Base-by-base conservation (phyloP, 2,888 invertebrate species). In the Nipponacmea schrenckii region DNA sequence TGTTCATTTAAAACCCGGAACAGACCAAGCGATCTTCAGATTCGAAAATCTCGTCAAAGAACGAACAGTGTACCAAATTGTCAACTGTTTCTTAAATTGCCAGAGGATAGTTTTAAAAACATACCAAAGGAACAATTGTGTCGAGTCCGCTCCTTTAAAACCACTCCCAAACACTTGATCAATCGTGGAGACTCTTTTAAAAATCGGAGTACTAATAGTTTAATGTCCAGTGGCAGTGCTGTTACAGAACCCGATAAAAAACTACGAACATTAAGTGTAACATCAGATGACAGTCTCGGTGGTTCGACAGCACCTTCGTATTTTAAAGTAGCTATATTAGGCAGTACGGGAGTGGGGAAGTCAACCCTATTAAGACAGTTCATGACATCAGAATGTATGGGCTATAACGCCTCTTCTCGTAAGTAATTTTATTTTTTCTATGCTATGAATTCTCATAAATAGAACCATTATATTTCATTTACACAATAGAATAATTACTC, bases 111-210 rank as follows among this genome's bases (percentile, higher is more conserved):
- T 12, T 66, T 44, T 17, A 46, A 62, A 20, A 66, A 65, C 44
- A 65, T 65, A 31, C 14, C 50, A 39, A 62, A 46, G 44, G 46
- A 64, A 50, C 74, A 78, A 26, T 67, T 83, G 10, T 76, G 80
- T 87, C 91, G 96, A 77, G 92, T 97, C 79, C 92, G 97, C 80
- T 96, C 96, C 89, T 97, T 97, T 90, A 95, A 95, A 84, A 96
- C 96, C 83, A 96, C 96, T 39, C 94, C 95, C 87, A 93, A 94
- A 89, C 96, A 96, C 20, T 94, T 96, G 12, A 71, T 80, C 44
- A 96, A 96, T 89, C 92, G 96, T 67, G 97, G 97, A 0, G 97
- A 97, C 90, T 96, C 96, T 17, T 91, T 97, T 75, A 94, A 95
- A 81, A 94, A 95, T 77, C 92, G 95, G 64, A 91, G 95, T 76